phyloP scores from a whole-genome alignment of 2,888 invertebrate genomes.

The Oscheius sp. region DNA sequence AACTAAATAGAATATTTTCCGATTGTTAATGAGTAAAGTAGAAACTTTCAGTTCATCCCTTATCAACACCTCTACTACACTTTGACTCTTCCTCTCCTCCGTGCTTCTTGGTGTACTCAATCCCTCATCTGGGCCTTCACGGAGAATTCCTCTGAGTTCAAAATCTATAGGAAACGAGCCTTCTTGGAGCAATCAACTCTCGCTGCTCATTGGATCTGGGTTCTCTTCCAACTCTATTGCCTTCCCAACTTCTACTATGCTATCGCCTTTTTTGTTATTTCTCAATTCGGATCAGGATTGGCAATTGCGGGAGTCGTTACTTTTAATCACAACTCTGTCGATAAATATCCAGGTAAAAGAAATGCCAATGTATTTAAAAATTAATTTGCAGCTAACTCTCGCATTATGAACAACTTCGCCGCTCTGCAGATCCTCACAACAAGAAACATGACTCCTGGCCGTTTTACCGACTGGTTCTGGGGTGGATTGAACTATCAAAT shows the following conservation, averaged over 20 bases:
- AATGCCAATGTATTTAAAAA: background rate
- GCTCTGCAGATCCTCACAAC: constrained; percentile 68
- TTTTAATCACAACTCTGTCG: constrained; percentile 69
- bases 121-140: constrained; percentile 61
- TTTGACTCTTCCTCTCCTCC: constrained; percentile 60
- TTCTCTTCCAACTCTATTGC: constrained; percentile 60
- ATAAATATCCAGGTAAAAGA: constrained; percentile 63
- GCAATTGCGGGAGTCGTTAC: constrained; percentile 67
- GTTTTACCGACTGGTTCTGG: constrained; percentile 69
- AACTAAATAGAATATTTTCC: too few species aligned
- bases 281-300: constrained; percentile 60
- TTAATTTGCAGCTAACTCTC: constrained; percentile 56
- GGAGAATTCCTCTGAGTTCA: constrained; percentile 49
- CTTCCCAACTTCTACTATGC: constrained; percentile 57
- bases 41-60: constrained; percentile 55
- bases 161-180: constrained; percentile 52
- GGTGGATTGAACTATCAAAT: constrained; percentile 69
- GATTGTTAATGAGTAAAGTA: background rate
- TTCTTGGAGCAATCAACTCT: constrained; percentile 52
- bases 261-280: constrained; percentile 60
- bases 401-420: constrained; percentile 68
- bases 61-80: constrained; percentile 69
- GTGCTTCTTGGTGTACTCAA: constrained; percentile 66
- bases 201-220: constrained; percentile 64
- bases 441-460: constrained; percentile 66